These are phyloP conservation scores for Hestina assimilis DNA, from an alignment of 1,140 invertebrate genomes.

Conservation along the genomic window DNA sequence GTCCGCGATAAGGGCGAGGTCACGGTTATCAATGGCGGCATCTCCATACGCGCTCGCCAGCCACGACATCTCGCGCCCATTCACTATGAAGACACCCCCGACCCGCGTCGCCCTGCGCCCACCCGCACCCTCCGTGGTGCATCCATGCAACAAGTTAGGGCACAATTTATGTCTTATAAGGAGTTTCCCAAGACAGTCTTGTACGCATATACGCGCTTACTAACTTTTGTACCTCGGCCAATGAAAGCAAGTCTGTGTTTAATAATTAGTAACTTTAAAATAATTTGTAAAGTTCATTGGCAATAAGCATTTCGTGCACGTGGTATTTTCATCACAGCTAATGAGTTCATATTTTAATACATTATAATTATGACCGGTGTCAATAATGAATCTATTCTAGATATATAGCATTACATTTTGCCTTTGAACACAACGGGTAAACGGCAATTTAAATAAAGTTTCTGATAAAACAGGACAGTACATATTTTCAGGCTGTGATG, in stretches of 20 bases:
- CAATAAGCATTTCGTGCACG: not conserved
- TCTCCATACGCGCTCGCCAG: slow-evolving; percentile 68
- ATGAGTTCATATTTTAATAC: slow-evolving; percentile 3
- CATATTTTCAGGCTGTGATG: slow-evolving; percentile 72
- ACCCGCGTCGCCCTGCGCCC: slow-evolving; percentile 27
- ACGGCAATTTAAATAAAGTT: slow-evolving; percentile 61
- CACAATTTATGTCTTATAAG: slow-evolving; percentile 58
- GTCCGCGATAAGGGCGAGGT: slow-evolving; percentile 66
- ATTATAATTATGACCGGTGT: slow-evolving; percentile 9
- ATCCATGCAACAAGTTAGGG: slow-evolving; percentile 76
- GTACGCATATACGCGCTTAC: not conserved
- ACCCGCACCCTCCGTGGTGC: slow-evolving; percentile 57
- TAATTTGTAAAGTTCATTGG: no score
- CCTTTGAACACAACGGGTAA: slow-evolving; percentile 32
- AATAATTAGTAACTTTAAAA: not conserved
- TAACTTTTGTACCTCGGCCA: not conserved
- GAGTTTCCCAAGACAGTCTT: slow-evolving; percentile 36
- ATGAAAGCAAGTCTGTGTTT: not conserved
- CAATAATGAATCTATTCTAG: slow-evolving; percentile 2
- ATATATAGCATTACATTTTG: slow-evolving; percentile 20
- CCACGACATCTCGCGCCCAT: slow-evolving; percentile 75
- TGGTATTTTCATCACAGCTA: not conserved
- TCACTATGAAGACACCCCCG: slow-evolving; percentile 67
- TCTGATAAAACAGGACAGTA: slow-evolving; percentile 62
- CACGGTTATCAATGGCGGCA: slow-evolving; percentile 73